Evolutionary conservation across 2,888 invertebrate species (phyloP), one percentile per base, ranked within the genome.

Genomic region (Drosophila buzzatii): DNA sequence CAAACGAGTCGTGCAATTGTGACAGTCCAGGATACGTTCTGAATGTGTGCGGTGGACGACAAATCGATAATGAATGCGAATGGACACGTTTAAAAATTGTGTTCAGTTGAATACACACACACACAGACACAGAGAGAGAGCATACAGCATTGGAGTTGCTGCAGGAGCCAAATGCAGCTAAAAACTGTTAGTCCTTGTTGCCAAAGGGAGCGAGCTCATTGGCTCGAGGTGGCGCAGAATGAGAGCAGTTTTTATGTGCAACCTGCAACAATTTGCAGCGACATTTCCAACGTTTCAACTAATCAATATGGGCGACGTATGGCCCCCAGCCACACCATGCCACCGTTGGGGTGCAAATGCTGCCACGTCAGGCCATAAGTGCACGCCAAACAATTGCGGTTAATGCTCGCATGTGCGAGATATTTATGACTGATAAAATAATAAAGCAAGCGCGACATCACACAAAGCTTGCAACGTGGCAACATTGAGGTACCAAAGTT

Each of bases 361-460:
- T 63, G 71, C 47, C 59, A 74, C 68, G 80, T 79, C 80, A 82
- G 72, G 64, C 67, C 62, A 82, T 71, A 80, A 82, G 70, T 78
- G 89, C 90, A 84, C 61, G 73, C 74, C 85, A 89, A 82, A 89
- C 88, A 81, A 85, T 85, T 85, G 88, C 82, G 88, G 85, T 75
- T 86, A 88, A 89, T 89, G 85, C 63, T 71, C 82, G 82, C 82
- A 76, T 80, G 86, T 76, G 85, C 87, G 74, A 85, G 85, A 85
- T 87, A 85, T 81, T 85, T 85, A 80, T 82, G 73, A 80, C 90
- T 89, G 85, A 87, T 89, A 89, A 89, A 87, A 87, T 83, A 89
- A 88, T 80, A 85, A 82, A 87, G 64, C 58, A 45, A 45, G 66
- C 53, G 63, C 80, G 53, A 70, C 55, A 27, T 27, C 63, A 35